A percentile compares a stretch with the other conserved stretches of the same genome.
These are phyloP conservation scores for Pseudoips prasinana DNA, from an alignment of 2,888 invertebrate genomes.

Conservation along the genomic window DNA sequence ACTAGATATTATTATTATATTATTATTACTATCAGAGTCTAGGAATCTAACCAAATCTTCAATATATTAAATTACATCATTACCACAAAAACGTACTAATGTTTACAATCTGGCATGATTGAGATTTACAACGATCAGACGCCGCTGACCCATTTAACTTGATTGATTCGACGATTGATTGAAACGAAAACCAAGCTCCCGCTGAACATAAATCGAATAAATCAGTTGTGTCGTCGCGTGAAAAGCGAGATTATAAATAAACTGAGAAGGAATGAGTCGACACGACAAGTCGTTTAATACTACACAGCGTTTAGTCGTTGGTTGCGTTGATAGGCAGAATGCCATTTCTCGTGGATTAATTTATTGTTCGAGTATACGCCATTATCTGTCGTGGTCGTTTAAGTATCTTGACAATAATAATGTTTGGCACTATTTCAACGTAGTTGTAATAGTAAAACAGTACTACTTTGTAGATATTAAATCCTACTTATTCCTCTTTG, in stretches of 20 bases:
- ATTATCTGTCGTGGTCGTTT: slow-evolving; percentile 30
- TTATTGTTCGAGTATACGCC: slow-evolving; percentile 9
- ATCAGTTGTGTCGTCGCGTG: slow-evolving; percentile 36
- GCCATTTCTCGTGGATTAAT: slow-evolving; percentile 19
- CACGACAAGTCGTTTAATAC: slow-evolving; percentile 32
- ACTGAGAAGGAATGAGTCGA: slow-evolving; percentile 32
- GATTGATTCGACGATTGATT: slow-evolving; percentile 23
- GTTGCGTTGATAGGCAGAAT: slow-evolving; percentile 22
- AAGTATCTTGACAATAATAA: too few relatives aligned
- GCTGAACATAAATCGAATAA: slow-evolving; percentile 30
- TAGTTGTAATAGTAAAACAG: too few relatives aligned
- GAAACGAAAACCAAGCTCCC: slow-evolving; percentile 24
- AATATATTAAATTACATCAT: too few relatives aligned
- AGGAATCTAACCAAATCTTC: too few relatives aligned
- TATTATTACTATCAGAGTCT: too few relatives aligned
- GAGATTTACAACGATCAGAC: slow-evolving; percentile 1
- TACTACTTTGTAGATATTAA: too few relatives aligned
- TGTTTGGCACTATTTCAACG: too few relatives aligned
- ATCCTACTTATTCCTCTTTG: too few relatives aligned
- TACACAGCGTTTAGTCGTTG: slow-evolving; percentile 30
- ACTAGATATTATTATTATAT: too few relatives aligned
- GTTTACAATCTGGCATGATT: slow-evolving; percentile 19
- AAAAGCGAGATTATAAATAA: slow-evolving; percentile 45
- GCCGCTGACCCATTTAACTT: slow-evolving; percentile 18
- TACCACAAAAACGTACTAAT: too few relatives aligned